These are phyloP conservation scores for Epinotia ramella DNA, from an alignment of 2,888 invertebrate species.

Conservation along the genomic window DNA sequence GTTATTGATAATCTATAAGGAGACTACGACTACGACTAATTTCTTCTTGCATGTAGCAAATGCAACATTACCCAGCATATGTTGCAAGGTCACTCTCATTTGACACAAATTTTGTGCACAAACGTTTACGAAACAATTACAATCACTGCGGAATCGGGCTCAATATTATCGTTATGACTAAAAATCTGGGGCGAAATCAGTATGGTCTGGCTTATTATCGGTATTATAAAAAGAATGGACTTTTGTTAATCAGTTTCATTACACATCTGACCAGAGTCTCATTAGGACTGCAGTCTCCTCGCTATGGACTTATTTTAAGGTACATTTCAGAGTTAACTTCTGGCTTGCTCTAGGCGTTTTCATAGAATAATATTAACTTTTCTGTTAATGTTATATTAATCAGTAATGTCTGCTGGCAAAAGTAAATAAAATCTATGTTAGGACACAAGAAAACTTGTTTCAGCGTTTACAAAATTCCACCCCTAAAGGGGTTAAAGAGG, in stretches of 20 bases:
- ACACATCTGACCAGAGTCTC: constrained; percentile 25
- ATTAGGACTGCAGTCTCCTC: constrained; percentile 23
- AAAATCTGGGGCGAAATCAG: constrained; percentile 54
- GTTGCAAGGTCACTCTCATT: constrained; percentile 28
- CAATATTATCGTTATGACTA: constrained; percentile 50
- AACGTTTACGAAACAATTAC: constrained; percentile 47
- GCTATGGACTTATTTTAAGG: constrained; percentile 39
- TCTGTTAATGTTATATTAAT: no score
- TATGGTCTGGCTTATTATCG: constrained; percentile 51
- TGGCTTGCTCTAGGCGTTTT: no score
- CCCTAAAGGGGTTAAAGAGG: no score
- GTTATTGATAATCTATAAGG: background rate
- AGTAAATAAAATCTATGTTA: no score
- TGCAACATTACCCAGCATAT: background rate
- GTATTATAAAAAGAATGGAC: constrained; percentile 47
- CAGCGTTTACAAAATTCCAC: no score
- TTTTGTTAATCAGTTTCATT: constrained; percentile 47
- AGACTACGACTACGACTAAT: background rate
- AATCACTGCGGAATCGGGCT: constrained; percentile 43
- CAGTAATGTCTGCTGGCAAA: no score
- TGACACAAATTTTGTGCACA: constrained; percentile 23
- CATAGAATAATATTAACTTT: no score
- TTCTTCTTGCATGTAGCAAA: background rate
- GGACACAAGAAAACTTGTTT: no score
- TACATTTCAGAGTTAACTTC: constrained; percentile 16